Evolutionary conservation across 2,113 vertebrate genomes (phyloP), one percentile per base, ranked within the genome.

Genomic region (Rhagologus leucostigma): DNA sequence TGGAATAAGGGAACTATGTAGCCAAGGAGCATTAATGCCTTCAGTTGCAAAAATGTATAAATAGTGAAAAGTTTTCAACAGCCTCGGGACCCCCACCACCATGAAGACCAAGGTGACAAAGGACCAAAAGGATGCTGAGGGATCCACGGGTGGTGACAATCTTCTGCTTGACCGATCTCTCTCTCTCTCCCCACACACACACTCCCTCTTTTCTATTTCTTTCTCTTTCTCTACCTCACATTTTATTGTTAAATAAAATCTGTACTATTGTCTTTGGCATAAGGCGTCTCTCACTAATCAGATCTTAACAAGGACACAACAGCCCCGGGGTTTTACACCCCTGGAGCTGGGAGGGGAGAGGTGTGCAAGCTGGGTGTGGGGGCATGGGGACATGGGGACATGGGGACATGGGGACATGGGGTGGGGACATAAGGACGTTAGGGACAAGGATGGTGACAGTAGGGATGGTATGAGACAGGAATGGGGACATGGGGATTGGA

Each of bases 161-260:
- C 26, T 62, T 60, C 55, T 62, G 26, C 47, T 47, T 41, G 14
- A 16, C 18, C 1, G 0, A 32, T 23, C 11, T 39, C 19, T 60
- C 24, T 32, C 21, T 56, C 47, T 32, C 19, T 1, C 8, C 4
- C 3, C 14, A 3, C 7, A n/a, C 5, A 1, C 16, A 5, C 16
- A 50, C 8, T 18, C 22, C 9, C 9, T 14, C 24, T 75, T 78
- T 68, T 46, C 39, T 76, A 41, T 52, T 59, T 73, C 16, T 42
- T 78, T 57, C 20, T 74, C 8, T 77, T 53, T 68, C 33, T 76
- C 79, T 90, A 76, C 70, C 47, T 83, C 70, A 23, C 44, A 62
- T 69, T 90, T 49, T 69, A 49, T 32, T 55, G 17, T 69, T 27
- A 69, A 82, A 75, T 75, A 55, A 53, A 82, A 62, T 41, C 39